These are phyloP conservation scores for Galaxias olidus DNA, from an alignment of 2,797 vertebrate species.

Conservation along the genomic window DNA sequence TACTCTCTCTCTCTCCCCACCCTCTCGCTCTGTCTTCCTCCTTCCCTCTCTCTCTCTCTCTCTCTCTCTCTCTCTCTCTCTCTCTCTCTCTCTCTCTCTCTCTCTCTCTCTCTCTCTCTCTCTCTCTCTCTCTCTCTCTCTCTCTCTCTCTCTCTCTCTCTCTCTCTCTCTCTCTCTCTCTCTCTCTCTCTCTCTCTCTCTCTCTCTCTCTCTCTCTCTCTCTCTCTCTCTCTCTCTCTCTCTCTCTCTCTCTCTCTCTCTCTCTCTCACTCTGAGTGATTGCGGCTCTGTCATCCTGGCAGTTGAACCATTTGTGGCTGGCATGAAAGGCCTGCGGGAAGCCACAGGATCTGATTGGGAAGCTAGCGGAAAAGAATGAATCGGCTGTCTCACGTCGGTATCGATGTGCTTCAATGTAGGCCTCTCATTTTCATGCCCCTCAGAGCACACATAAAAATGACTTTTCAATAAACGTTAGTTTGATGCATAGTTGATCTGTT, in stretches of 20 bases:
- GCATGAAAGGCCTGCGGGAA: conserved; percentile 74
- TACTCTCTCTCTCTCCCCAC: conserved; percentile 25
- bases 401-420: conserved; percentile 64
- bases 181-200: conserved; percentile 53
- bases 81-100: not conserved
- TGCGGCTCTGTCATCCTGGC: conserved; percentile 71
- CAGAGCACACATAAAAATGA: conserved; percentile 62
- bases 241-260: not conserved
- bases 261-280: conserved; percentile 60
- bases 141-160: conserved; percentile 28
- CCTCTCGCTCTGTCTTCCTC: conserved; percentile 11
- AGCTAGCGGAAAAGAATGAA: conserved; percentile 51
- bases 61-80: not conserved
- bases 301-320: conserved; percentile 68
- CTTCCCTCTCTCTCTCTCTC: conserved; percentile 1
- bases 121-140: not conserved
- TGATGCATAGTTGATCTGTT: conserved; percentile 67
- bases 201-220: conserved; percentile 61
- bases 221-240: not conserved
- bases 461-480: conserved; percentile 65
- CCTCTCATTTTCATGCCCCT: conserved; percentile 66
- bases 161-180: conserved; percentile 8
- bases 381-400: conserved; percentile 51
- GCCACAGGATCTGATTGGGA: conserved; percentile 76
- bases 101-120: conserved; percentile 16